Conservation (phyloP, 1,140 invertebrate genomes). For the Procambarus clarkii region DNA sequence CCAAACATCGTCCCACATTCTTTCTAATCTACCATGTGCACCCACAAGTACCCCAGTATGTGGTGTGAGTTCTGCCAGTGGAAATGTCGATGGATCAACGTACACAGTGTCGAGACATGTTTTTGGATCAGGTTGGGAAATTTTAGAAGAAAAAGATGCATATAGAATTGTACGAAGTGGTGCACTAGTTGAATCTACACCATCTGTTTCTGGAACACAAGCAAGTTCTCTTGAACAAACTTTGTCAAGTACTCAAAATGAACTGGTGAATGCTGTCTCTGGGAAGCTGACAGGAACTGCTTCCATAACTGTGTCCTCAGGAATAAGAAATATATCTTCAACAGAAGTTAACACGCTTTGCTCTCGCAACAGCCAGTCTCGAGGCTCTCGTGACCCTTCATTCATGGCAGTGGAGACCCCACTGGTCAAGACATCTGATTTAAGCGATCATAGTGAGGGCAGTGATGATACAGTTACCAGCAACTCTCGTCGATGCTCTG, state of each 20-base stretch:
- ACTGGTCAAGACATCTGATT: conserved; percentile 38
- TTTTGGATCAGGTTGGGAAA: neutral
- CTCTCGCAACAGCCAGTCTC: neutral
- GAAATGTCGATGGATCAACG: neutral
- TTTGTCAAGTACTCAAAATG: conserved; percentile 8
- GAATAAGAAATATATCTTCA: neutral
- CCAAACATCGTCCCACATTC: conserved; percentile 41
- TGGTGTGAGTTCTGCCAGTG: neutral
- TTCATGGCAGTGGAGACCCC: conserved; percentile 31
- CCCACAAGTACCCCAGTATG: conserved; percentile 16
- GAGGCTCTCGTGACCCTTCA: neutral
- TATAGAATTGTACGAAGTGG: conserved; percentile 28
- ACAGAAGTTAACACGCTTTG: neutral
- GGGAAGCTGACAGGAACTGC: conserved; percentile 11
- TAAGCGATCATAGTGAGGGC: conserved; percentile 52
- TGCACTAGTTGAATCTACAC: neutral
- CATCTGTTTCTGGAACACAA: conserved; percentile 22
- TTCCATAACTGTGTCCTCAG: conserved; percentile 19
- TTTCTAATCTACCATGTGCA: conserved; percentile 3
- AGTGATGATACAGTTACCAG: conserved; percentile 53
- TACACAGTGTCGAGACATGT: conserved; percentile 24
- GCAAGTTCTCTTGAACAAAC: neutral
- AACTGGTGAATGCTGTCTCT: conserved; percentile 27
- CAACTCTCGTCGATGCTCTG: conserved; percentile 33
- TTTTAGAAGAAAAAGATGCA: conserved; percentile 10